phyloP scores from a whole-genome alignment of 2,888 invertebrate species.

The Galeruca laticollis region DNA sequence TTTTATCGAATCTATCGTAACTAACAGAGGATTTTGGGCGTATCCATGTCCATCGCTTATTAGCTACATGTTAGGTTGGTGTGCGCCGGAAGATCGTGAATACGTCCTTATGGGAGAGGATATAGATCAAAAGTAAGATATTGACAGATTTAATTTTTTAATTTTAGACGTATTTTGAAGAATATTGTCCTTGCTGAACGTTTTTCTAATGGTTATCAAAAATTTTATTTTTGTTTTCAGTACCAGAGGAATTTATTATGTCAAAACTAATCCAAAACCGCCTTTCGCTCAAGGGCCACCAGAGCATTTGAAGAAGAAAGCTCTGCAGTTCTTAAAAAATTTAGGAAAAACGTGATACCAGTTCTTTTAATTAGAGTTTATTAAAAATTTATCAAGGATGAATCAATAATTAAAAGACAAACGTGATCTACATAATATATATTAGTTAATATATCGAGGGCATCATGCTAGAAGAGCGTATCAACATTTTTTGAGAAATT shows the following conservation, averaged over 20 bases:
- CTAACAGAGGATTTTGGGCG: slow-evolving; percentile 84
- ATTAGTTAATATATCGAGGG: too few relatives aligned
- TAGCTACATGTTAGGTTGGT: slow-evolving; percentile 88
- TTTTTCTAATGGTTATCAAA: not conserved
- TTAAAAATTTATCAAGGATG: not conserved
- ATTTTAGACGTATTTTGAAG: not conserved
- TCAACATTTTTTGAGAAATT: too few relatives aligned
- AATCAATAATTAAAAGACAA: not conserved
- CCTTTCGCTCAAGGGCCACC: slow-evolving; percentile 83
- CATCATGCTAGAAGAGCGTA: too few relatives aligned
- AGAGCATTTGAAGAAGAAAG: slow-evolving; percentile 48
- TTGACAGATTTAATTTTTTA: not conserved
- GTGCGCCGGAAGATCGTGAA: slow-evolving; percentile 82
- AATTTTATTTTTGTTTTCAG: slow-evolving; percentile 64
- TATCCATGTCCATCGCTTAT: slow-evolving; percentile 86
- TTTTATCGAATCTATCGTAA: slow-evolving; percentile 89
- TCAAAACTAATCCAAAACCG: slow-evolving; percentile 85
- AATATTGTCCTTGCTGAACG: not conserved
- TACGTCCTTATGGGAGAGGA: slow-evolving; percentile 91
- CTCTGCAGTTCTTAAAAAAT: slow-evolving; percentile 40
- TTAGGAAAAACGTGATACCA: slow-evolving; percentile 15
- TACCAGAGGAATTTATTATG: slow-evolving; percentile 87
- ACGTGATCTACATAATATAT: too few relatives aligned
- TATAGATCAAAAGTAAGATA: slow-evolving; percentile 78
- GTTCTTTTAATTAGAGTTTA: not conserved